phyloP scores from a whole-genome alignment of 1,140 invertebrate species.

The Pseudachorutes palmiensis region DNA sequence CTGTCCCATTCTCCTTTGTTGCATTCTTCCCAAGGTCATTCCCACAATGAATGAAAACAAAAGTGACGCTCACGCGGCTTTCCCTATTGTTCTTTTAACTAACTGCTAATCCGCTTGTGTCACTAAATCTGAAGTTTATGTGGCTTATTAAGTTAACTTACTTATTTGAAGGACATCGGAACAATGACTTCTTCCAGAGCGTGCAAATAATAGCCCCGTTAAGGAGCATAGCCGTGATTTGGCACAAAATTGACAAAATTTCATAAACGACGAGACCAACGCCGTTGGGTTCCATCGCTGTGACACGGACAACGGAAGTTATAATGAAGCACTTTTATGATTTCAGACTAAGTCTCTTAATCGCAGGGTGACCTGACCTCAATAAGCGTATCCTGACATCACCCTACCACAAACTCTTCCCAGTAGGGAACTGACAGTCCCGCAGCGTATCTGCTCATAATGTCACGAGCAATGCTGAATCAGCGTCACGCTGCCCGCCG shows the following conservation, averaged over 20 bases:
- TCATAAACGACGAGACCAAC: constrained; percentile 14
- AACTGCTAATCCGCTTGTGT: neutral
- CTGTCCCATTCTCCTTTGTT: constrained; percentile 4
- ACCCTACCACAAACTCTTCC: neutral
- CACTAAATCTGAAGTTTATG: neutral
- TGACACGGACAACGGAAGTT: neutral
- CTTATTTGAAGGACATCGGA: constrained; percentile 32
- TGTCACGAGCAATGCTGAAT: neutral
- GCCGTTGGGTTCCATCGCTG: neutral
- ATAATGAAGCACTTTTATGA: neutral
- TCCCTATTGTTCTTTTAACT: neutral
- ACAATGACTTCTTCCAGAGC: constrained; percentile 27
- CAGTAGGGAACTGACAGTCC: neutral
- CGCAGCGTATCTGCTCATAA: neutral
- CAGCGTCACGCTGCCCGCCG: neutral
- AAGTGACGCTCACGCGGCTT: neutral
- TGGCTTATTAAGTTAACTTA: constrained; percentile 7
- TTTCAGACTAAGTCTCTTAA: neutral
- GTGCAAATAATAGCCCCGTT: constrained; percentile 34
- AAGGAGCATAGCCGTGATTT: constrained; percentile 26
- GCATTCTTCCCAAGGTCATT: neutral
- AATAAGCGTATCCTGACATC: too few species aligned
- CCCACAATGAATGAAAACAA: neutral
- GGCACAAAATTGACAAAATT: constrained; percentile 17
- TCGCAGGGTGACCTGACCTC: too few species aligned